Percentiles rank a stretch among this genome's conserved stretches.
phyloP scores from a whole-genome alignment of 2,888 invertebrate species.

The Trisateles emortualis region DNA sequence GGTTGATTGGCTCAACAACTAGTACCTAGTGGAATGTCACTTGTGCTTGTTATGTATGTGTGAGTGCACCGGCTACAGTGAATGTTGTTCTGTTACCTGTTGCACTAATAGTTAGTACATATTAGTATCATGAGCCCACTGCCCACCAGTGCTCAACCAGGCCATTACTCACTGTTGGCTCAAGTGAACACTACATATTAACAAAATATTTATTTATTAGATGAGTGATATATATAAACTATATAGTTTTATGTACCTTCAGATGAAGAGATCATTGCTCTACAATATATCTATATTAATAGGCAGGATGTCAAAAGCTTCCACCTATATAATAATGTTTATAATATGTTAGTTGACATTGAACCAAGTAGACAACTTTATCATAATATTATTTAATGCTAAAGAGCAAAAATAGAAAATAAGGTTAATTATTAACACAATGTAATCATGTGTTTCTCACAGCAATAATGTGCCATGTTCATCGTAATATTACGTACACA shows the following conservation, averaged over 20 bases:
- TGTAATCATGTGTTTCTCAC: neutral
- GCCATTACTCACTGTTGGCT: neutral
- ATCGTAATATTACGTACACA: conserved; percentile 8
- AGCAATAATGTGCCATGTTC: conserved; percentile 5
- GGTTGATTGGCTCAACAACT: too few relatives aligned
- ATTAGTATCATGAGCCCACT: neutral
- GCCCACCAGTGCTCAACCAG: neutral
- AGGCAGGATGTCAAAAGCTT: conserved; percentile 4
- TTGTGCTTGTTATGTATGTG: neutral
- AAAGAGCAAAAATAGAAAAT: too few relatives aligned
- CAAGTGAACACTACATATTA: neutral
- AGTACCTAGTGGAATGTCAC: too few relatives aligned
- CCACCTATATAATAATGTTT: conserved; percentile 5
- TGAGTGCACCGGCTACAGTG: neutral
- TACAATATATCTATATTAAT: neutral
- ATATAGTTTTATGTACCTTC: neutral
- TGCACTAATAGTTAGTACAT: too few relatives aligned
- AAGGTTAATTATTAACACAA: neutral
- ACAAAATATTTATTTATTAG: neutral
- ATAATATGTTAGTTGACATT: conserved; percentile 15
- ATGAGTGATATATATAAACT: neutral
- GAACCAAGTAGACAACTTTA: neutral
- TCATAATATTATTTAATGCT: neutral
- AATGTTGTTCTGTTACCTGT: neutral
- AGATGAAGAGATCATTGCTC: neutral